phyloP scores from a whole-genome alignment of 2,797 vertebrate genomes.

The Acipenser ruthenus region DNA sequence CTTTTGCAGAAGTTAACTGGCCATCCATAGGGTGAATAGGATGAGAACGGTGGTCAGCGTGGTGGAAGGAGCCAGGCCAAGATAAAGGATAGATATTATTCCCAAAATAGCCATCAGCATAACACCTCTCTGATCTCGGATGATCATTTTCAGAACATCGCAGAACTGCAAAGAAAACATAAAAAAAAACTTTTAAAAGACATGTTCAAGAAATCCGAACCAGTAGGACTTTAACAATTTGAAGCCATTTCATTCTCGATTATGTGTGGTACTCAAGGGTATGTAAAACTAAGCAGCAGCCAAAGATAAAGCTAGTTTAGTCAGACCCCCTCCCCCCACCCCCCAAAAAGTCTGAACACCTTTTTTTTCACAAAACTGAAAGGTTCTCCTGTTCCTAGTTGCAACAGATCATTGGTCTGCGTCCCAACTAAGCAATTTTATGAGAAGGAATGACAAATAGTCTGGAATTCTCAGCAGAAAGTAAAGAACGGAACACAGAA shows the following conservation, averaged over 20 bases:
- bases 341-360: too few species aligned
- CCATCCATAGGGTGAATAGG: conserved; percentile 87
- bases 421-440: too few species aligned
- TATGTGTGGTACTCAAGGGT: neutral
- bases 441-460: too few species aligned
- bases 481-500: too few species aligned
- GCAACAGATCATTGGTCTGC: too few species aligned
- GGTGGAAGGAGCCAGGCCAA: conserved; percentile 69
- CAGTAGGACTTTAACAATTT: neutral
- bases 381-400: too few species aligned
- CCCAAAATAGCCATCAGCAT: conserved; percentile 66
- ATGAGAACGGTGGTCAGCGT: conserved; percentile 76
- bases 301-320: neutral
- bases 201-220: conserved; percentile 1
- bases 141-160: conserved; percentile 72
- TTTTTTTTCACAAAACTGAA: too few species aligned
- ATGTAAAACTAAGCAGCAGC: neutral
- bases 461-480: too few species aligned
- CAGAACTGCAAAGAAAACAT: conserved; percentile 66
- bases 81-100: conserved; percentile 62
- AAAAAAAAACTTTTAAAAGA: neutral
- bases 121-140: conserved; percentile 83
- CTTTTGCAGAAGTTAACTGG: conserved; percentile 51
- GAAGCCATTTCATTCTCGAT: too few species aligned
- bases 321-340: too few species aligned